Conservation (phyloP, 2,113 vertebrate genomes). For the Capra hircus region DNA sequence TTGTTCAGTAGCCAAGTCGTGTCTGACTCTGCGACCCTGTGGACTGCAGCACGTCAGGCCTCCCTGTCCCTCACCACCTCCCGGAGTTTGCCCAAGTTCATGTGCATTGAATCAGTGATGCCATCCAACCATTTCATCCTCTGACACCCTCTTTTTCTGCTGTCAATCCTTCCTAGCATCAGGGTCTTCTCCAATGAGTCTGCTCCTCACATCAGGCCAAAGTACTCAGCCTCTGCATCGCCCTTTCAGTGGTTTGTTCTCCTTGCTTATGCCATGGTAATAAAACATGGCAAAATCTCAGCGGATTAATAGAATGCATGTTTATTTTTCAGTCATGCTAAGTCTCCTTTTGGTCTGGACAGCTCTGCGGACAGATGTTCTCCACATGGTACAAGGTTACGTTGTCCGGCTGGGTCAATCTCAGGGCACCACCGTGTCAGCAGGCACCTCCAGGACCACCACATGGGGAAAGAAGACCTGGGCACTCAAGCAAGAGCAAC, state of each 20-base stretch:
- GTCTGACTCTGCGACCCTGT: neutral
- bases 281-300: neutral
- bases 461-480: neutral
- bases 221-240: neutral
- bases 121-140: neutral
- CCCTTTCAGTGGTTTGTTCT: neutral
- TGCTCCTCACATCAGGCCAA: neutral
- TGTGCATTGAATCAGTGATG: neutral
- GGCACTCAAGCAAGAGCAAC: neutral
- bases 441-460: neutral
- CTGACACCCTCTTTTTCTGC: neutral
- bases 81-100: neutral
- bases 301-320: neutral
- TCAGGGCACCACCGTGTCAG: neutral
- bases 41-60: neutral
- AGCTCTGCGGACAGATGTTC: neutral
- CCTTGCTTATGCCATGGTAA: neutral
- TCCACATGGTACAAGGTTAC: neutral
- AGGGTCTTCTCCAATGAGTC: neutral
- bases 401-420: neutral
- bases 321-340: neutral
- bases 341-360: neutral
- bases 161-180: neutral
- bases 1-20: neutral
- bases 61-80: neutral